Conservation (phyloP, 37 sponge, comb jelly and placozoan species). For the Halichondria panicea region DNA sequence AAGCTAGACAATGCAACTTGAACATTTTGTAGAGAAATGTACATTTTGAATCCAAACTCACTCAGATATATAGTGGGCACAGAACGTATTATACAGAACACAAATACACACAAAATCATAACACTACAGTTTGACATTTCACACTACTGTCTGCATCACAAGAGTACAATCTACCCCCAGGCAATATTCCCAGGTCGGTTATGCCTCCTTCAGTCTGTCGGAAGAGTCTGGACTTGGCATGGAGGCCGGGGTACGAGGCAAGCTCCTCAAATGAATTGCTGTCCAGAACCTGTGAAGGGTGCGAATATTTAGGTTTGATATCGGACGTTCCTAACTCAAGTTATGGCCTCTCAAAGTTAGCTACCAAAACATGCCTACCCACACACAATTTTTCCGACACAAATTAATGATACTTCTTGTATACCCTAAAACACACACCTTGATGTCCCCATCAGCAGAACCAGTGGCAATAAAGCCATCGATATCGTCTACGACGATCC, state of each 20-base stretch:
- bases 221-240: constrained; percentile 62
- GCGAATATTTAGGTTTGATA: too few species aligned
- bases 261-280: constrained; percentile 47
- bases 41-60: too few species aligned
- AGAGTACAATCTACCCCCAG: constrained; percentile 60
- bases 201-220: constrained; percentile 63
- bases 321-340: too few species aligned
- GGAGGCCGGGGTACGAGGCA: constrained; percentile 34
- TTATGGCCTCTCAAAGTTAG: too few species aligned
- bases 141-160: constrained; percentile 80
- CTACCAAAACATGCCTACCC: too few species aligned
- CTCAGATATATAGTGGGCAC: too few species aligned
- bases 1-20: too few species aligned
- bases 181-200: constrained; percentile 44
- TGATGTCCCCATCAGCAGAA: constrained; percentile 86
- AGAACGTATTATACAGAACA: too few species aligned
- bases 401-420: too few species aligned
- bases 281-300: constrained; percentile 76
- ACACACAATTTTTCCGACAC: too few species aligned
- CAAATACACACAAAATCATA: background rate
- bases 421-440: too few species aligned
- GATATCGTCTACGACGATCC: constrained; percentile 73
- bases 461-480: constrained; percentile 90
- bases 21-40: too few species aligned
- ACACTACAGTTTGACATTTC: constrained; percentile 21